A percentile compares a stretch with the other conserved stretches of the same genome.
Evolutionary conservation across 53 echinoderm and acorn worm genomes (phyloP).

Genomic region (Stichopus horrens): DNA sequence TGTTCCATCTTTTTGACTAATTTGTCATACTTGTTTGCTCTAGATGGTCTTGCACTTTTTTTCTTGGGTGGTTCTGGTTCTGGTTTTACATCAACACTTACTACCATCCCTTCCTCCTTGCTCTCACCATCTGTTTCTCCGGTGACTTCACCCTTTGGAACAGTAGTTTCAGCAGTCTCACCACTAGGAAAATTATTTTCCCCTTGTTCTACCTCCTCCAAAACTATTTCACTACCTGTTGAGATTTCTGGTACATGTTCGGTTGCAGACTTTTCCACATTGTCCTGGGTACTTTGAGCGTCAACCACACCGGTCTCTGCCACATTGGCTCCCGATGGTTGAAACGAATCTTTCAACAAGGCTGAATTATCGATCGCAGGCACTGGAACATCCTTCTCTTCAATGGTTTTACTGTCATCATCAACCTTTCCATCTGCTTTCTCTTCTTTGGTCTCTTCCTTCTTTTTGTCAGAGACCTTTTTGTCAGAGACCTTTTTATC

Average conservation of each 20-base stretch:
- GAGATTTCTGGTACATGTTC: background rate
- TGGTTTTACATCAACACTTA: background rate
- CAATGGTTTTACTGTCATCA: background rate
- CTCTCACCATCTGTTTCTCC: background rate
- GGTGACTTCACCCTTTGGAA: background rate
- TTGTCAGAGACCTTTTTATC: background rate
- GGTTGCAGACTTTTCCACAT: background rate
- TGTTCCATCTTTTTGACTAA: slow-evolving; percentile 1
- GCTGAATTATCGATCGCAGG: background rate
- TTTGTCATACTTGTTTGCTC: background rate
- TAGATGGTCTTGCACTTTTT: background rate
- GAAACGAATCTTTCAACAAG: background rate
- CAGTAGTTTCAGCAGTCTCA: background rate
- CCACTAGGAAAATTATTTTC: background rate
- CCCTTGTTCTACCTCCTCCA: background rate
- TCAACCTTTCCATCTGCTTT: background rate
- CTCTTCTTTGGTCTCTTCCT: background rate
- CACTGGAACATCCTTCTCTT: background rate
- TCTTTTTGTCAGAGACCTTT: background rate
- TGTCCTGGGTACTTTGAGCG: background rate
- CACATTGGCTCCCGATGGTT: background rate
- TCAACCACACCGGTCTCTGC: background rate
- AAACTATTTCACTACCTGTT: background rate
- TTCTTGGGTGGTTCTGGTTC: background rate
- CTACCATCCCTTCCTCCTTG: background rate